Evolutionary conservation across 2,797 vertebrate genomes (phyloP).

Genomic region (Hypotaenidia philippensis): DNA sequence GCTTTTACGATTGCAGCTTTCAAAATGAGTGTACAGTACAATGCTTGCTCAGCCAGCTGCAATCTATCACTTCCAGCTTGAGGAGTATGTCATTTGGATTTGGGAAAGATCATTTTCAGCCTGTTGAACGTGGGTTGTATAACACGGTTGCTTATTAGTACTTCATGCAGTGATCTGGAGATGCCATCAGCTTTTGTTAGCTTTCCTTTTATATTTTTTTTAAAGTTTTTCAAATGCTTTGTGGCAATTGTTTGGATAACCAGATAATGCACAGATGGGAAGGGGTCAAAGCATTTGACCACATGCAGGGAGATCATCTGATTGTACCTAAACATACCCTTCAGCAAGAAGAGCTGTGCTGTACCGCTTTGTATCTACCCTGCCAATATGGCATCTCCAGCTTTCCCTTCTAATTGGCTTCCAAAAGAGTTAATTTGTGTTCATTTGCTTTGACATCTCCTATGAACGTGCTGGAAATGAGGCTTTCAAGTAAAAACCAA

Average conservation of each 20-base stretch:
- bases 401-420: background rate
- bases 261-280: background rate
- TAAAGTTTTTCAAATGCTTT: background rate
- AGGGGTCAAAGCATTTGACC: background rate
- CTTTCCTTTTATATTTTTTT: conserved; percentile 5
- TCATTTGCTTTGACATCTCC: background rate
- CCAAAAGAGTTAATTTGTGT: background rate
- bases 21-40: background rate
- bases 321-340: background rate
- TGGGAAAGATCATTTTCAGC: conserved; percentile 4
- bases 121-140: background rate
- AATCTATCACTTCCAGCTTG: background rate
- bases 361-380: background rate
- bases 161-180: background rate
- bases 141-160: conserved; percentile 10
- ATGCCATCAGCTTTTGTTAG: background rate
- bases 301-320: background rate
- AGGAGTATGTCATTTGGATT: conserved; percentile 33
- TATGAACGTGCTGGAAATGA: background rate
- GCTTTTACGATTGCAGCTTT: conserved; percentile 5
- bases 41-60: conserved; percentile 20
- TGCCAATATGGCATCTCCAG: background rate
- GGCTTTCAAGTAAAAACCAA: conserved; percentile 18
- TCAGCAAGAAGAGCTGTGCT: background rate
- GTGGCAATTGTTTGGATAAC: background rate